Evolutionary conservation across 1,140 invertebrate species (phyloP), one percentile per base, ranked within the genome.

Genomic region (Grapholita molesta): DNA sequence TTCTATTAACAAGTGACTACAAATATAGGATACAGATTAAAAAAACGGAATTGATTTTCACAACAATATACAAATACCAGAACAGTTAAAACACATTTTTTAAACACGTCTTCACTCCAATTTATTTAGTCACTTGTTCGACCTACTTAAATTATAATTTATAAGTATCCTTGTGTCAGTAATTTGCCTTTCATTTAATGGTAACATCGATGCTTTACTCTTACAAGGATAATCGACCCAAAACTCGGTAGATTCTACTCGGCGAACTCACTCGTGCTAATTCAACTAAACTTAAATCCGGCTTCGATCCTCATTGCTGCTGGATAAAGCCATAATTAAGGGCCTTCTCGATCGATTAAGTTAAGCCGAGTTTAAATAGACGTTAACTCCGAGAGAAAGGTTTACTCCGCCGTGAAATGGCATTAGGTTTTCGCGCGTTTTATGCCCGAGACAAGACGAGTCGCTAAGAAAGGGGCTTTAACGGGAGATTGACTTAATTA

Each of bases 361-460:
- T 90, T 88, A 87, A 91, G 83, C 88, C 88, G 81, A 89, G 88
- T 91, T 90, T 88, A 90, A 90, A 91, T 79, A 91, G 89, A 91
- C 88, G 86, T 80, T 91, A 91, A 90, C 88, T 90, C 84, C 76
- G 57, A 75, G 80, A 89, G 89, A 91, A 88, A 90, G 88, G 88
- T 89, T 88, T 90, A 90, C 88, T 89, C 86, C 82, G 80, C 73
- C 85, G 85, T 90, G 87, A 89, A 90, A 91, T 89, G 85, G 87
- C 82, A 88, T 89, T 89, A 90, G 86, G 88, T 91, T 89, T 91
- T 90, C 85, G 82, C 87, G 86, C 85, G 79, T 91, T 91, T 91
- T 90, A 89, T 88, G 80, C 78, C 21, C 15, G 15, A 64, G 52
- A 33, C 23, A 30, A 81, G 82, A 84, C 80, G 80, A 89, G 79